Base-by-base conservation (phyloP, 2,888 invertebrate genomes). In the Hedya salicella region DNA sequence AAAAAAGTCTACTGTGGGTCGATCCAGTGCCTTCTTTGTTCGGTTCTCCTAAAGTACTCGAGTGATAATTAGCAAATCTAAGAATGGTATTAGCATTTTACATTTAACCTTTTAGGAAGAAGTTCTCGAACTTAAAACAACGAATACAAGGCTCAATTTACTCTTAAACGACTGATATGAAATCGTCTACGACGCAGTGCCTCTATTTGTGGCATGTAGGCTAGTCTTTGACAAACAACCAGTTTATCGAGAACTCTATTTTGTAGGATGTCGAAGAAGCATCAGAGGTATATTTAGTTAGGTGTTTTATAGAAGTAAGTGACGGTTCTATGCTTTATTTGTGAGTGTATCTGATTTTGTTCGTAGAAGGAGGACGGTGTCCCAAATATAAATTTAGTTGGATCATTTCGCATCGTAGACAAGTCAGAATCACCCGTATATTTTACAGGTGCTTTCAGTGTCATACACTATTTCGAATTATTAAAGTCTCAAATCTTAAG, bases 181-280 rank as follows among this genome's bases (percentile, higher is more conserved):
- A n/a, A n/a, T n/a, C n/a, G n/a, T n/a, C n/a, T n/a, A 52, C 52
- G 42, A 46, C 62, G 48, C 39, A 62, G 44, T 46, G 44, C 44
- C 36, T 46, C 50, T 17, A 30, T 60, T 60, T 44, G 19, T 30
- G 14, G 3, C 6, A 11, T 30, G 19, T 44, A 53, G 42, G 8
- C 14, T 30, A 19, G 8, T 5, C 9, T 21, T 48, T 52, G 32
- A 32, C n/a, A 17, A 1, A 5, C 9, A 21, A 2, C 42, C 61
- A 50, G n/a, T 3, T 2, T 48, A 25, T 1, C 13, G 3, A 16
- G 53, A 62, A 9, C 46, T 16, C 3, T 4, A 13, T 11, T 9
- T 53, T 62, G n/a, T 48, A 62, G 39, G 39, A n/a, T 21, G 21
- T 4, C 8, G 2, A n/a, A 53, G 36, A 21, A 21, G 13, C 3